Evolutionary conservation across 1,140 invertebrate species (phyloP).

Genomic region (Rhyzopertha dominica): DNA sequence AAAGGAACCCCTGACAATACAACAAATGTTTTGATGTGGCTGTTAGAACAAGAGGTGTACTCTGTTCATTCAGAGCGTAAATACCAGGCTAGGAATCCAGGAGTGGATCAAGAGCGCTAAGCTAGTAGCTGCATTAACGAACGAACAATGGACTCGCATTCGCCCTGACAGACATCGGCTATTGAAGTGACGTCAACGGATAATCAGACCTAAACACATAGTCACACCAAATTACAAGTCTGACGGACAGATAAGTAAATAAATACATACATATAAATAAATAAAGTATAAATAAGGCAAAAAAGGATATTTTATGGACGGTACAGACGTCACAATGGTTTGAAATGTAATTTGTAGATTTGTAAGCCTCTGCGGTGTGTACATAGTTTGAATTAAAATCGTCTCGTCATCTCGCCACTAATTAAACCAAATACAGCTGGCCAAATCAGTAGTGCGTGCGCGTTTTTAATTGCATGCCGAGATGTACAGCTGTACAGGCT

Average conservation of each 20-base stretch:
- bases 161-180: slow-evolving; percentile 15
- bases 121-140: slow-evolving; percentile 15
- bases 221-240: slow-evolving; percentile 19
- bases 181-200: slow-evolving; percentile 21
- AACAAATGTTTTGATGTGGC: too few relatives aligned
- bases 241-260: slow-evolving; percentile 19
- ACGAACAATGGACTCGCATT: slow-evolving; percentile 14
- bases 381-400: slow-evolving; percentile 21
- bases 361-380: slow-evolving; percentile 11
- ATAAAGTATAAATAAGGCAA: slow-evolving; percentile 13
- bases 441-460: slow-evolving; percentile 11
- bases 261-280: slow-evolving; percentile 9
- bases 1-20: too few relatives aligned
- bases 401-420: slow-evolving; percentile 21
- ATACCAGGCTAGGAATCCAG: too few relatives aligned
- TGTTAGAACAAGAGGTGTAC: too few relatives aligned
- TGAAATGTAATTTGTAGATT: slow-evolving; percentile 24
- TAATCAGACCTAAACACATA: slow-evolving; percentile 20
- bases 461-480: slow-evolving; percentile 6
- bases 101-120: too few relatives aligned
- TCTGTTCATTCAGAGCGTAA: too few relatives aligned
- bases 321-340: slow-evolving; percentile 11
- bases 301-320: slow-evolving; percentile 14
- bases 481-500: neutral
- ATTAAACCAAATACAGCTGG: slow-evolving; percentile 20